Evolutionary conservation across 2,888 invertebrate species (phyloP), one percentile per base, ranked within the genome.

Genomic region (Rotaria socialis): DNA sequence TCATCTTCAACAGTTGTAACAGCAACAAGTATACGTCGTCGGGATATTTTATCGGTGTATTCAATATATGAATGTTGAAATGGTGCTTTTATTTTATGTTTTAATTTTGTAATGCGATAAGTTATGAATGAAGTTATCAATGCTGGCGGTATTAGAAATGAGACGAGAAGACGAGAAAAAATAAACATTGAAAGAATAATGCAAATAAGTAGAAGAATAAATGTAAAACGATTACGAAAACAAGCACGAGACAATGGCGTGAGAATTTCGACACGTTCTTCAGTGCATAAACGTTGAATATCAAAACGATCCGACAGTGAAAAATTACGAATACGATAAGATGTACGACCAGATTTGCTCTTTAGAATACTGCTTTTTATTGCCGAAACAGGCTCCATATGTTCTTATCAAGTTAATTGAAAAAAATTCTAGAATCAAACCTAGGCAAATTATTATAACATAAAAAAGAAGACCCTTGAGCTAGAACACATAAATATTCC

Each of bases 151-250:
- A 80, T 47, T 22, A 47, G 6, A 24, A 27, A 47, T 47, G 75
- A 41, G 2, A 41, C 16, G 4, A 80, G 27, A 27, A 80, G 22
- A 47, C 75, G 75, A 47, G 41, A 43, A 47, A 80, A 80, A 19
- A 80, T 22, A 80, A 41, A 80, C 75, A 80, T 80, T 19, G 43
- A 80, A 11, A 80, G 8, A n/a, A 80, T 47, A 22, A 80, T 80
- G n/a, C 41, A 47, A 80, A 80, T 7, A 80, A 80, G 43, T 47
- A 80, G 75, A 16, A 47, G 19, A 47, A 80, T 80, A 47, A 47
- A 80, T 19, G 75, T 80, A 47, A 80, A 80, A 16, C 75, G 75
- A 80, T 80, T 80, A 24, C 75, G 75, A 80, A 80, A 80, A 80
- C 75, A 80, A 47, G 75, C 75, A 19, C 75, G 75, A 47, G 41